Evolutionary conservation across 2,888 invertebrate genomes (phyloP).

Genomic region (Drosophila niveifrons): DNA sequence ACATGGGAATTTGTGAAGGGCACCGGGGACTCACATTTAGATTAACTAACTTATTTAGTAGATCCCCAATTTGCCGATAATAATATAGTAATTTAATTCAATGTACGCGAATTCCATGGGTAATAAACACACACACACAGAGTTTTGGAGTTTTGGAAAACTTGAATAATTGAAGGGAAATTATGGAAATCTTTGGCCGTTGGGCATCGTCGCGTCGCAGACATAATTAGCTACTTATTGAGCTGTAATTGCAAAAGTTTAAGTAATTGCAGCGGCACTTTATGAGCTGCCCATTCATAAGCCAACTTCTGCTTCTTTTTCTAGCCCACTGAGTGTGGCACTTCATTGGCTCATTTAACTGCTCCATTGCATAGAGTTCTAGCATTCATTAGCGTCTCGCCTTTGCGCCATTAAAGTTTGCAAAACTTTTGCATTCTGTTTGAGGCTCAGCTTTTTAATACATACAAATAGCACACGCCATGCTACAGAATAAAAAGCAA

Average conservation of each 20-base stretch:
- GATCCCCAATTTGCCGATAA: neutral
- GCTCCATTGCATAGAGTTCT: conserved; percentile 35
- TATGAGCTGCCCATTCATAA: conserved; percentile 30
- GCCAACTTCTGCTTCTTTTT: conserved; percentile 12
- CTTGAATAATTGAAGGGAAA: conserved; percentile 35
- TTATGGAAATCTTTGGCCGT: conserved; percentile 33
- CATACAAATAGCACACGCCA: conserved; percentile 3
- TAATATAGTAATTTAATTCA: neutral
- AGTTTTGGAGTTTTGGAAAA: conserved; percentile 7
- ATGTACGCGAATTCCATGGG: neutral
- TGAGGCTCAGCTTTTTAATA: conserved; percentile 7
- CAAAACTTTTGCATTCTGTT: conserved; percentile 41
- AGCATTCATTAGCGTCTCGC: conserved; percentile 52
- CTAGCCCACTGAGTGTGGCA: neutral
- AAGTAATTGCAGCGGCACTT: conserved; percentile 54
- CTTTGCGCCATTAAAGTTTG: conserved; percentile 49
- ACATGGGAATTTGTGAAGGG: neutral
- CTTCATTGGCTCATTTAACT: conserved; percentile 30
- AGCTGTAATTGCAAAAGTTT: conserved; percentile 77
- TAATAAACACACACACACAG: conserved; percentile 7
- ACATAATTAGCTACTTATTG: conserved; percentile 72
- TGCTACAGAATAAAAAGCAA: conserved; percentile 19
- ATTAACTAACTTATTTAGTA: neutral
- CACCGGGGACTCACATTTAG: neutral
- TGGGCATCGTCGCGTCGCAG: conserved; percentile 35